These are phyloP conservation scores for Bothrops jararaca DNA, from an alignment of 2,113 vertebrate species.

Conservation along the genomic window DNA sequence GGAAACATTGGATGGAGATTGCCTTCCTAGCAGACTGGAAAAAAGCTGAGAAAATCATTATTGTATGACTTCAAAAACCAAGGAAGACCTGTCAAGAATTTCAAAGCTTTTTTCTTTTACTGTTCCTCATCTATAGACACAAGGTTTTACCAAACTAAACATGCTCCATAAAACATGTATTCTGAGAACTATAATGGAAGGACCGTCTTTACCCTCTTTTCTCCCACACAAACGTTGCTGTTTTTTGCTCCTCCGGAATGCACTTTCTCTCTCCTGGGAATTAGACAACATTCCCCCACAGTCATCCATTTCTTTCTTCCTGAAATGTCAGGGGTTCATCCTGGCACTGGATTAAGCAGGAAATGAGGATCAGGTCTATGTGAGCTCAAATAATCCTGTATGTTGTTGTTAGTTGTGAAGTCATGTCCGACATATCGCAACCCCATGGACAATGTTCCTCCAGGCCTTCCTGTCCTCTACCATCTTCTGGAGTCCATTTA, in stretches of 20 bases:
- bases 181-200: background rate
- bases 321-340: background rate
- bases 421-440: no score
- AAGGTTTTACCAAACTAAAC: background rate
- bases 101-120: background rate
- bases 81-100: background rate
- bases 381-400: slow-evolving; percentile 35
- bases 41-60: background rate
- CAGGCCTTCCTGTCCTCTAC: no score
- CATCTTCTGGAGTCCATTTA: no score
- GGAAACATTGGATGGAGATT: background rate
- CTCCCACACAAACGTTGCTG: background rate
- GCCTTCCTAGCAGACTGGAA: background rate
- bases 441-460: no score
- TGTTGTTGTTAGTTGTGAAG: background rate
- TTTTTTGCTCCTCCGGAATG: background rate
- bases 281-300: background rate
- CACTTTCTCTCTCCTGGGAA: background rate
- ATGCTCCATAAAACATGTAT: background rate
- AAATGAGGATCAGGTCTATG: slow-evolving; percentile 22
- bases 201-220: background rate
- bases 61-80: background rate
- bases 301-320: background rate
- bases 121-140: background rate
- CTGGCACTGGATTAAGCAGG: background rate